Percentiles rank a stretch among this genome's conserved stretches.
Evolutionary conservation across 1,140 invertebrate genomes (phyloP).

Genomic region (Polypedilum pembai): DNA sequence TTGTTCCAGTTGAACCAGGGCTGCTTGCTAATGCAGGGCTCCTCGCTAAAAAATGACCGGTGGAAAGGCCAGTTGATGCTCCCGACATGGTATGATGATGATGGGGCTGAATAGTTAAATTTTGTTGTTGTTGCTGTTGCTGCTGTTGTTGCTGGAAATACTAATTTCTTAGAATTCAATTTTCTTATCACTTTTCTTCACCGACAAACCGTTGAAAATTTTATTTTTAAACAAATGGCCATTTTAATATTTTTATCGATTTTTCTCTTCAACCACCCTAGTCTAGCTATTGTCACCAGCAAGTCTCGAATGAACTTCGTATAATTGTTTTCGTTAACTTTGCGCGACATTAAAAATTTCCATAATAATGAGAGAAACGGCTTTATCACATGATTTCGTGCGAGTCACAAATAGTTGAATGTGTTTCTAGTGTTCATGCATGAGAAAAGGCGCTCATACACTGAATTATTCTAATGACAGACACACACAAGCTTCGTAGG

Average conservation of each 20-base stretch:
- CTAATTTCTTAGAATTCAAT: neutral
- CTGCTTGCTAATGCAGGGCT: slow-evolving; percentile 79
- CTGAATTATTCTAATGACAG: neutral
- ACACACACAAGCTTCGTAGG: no score
- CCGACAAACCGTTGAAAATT: neutral
- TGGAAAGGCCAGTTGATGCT: slow-evolving; percentile 44
- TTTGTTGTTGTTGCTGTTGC: slow-evolving; percentile 15
- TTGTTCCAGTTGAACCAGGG: slow-evolving; percentile 64
- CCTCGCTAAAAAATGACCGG: slow-evolving; percentile 69
- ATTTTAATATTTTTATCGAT: no score
- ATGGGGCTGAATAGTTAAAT: slow-evolving; percentile 56
- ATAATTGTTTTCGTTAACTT: neutral
- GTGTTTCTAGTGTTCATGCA: neutral
- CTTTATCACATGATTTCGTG: slow-evolving; percentile 23
- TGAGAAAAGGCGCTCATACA: neutral
- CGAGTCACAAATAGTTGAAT: neutral
- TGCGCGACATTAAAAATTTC: slow-evolving; percentile 22
- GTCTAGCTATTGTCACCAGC: slow-evolving; percentile 20
- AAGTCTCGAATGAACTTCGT: neutral
- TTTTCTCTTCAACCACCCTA: neutral
- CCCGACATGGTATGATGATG: slow-evolving; percentile 49
- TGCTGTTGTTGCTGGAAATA: neutral
- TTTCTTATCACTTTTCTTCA: neutral
- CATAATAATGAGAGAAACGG: slow-evolving; percentile 20
- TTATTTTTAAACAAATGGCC: neutral